Conservation (phyloP, 2,888 invertebrate genomes). For the Limnephilus auricula region DNA sequence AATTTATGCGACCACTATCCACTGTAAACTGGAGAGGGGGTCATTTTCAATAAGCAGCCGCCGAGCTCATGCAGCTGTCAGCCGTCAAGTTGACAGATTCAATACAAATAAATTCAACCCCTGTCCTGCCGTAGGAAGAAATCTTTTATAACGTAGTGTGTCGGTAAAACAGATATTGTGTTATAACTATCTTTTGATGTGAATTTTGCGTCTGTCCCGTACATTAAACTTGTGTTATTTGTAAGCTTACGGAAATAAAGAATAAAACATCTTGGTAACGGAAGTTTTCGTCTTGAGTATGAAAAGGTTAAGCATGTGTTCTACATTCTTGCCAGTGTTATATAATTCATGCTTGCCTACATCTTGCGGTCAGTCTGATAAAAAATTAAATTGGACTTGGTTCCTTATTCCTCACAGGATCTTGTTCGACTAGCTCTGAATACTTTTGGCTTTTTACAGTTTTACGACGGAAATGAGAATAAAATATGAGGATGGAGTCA, state of each 20-base stretch:
- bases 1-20: too few species aligned
- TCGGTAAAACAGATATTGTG: too few species aligned
- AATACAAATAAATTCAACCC: too few species aligned
- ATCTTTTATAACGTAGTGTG: too few species aligned
- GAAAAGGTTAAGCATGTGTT: neutral
- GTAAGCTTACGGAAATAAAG: neutral
- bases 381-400: conserved; percentile 56
- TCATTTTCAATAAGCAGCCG: too few species aligned
- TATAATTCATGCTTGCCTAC: conserved; percentile 31
- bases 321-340: neutral
- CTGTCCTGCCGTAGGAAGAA: too few species aligned
- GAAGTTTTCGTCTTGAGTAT: neutral
- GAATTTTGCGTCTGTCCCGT: too few species aligned
- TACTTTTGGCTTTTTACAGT: neutral
- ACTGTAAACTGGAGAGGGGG: too few species aligned
- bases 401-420: conserved; percentile 16
- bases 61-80: too few species aligned
- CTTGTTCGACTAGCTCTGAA: neutral
- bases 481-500: neutral
- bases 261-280: neutral
- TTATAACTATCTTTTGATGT: too few species aligned
- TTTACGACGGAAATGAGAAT: conserved; percentile 15
- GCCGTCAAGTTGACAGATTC: too few species aligned
- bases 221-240: neutral
- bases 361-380: conserved; percentile 57